phyloP scores from a whole-genome alignment of 2,888 invertebrate species.

The Mythimna vitellina region DNA sequence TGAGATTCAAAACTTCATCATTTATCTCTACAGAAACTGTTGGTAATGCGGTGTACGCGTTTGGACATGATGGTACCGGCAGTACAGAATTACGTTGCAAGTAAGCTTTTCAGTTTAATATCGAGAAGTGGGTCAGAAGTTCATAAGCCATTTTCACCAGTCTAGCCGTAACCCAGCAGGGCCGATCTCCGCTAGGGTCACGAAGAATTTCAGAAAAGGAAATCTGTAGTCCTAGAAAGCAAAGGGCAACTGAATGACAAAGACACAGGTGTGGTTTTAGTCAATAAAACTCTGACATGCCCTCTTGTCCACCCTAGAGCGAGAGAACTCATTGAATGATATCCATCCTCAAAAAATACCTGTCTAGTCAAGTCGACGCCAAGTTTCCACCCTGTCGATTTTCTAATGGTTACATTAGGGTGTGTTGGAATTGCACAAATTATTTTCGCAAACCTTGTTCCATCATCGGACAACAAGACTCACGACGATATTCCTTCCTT shows the following conservation, averaged over 20 bases:
- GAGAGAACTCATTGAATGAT: too few species aligned
- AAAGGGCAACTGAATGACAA: too few species aligned
- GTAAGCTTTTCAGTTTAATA: slow-evolving; percentile 74
- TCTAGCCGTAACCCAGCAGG: neutral
- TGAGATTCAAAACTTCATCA: neutral
- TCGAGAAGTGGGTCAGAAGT: neutral
- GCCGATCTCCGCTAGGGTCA: too few species aligned
- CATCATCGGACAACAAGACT: neutral
- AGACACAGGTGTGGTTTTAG: too few species aligned
- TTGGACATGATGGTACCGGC: slow-evolving; percentile 97
- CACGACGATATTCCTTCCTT: neutral
- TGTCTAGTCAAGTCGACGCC: neutral
- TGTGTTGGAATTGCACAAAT: neutral
- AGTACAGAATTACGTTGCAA: slow-evolving; percentile 93
- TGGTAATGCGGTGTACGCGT: slow-evolving; percentile 95
- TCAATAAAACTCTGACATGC: too few species aligned
- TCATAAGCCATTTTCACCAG: neutral
- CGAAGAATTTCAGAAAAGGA: too few species aligned
- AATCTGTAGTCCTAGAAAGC: too few species aligned
- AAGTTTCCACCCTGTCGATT: neutral
- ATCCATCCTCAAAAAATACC: too few species aligned
- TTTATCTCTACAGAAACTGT: slow-evolving; percentile 91
- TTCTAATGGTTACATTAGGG: neutral
- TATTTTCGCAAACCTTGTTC: neutral
- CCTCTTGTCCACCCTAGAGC: too few species aligned